Base-by-base conservation (phyloP, 2,113 vertebrate species). In the Larimichthys crocea region DNA sequence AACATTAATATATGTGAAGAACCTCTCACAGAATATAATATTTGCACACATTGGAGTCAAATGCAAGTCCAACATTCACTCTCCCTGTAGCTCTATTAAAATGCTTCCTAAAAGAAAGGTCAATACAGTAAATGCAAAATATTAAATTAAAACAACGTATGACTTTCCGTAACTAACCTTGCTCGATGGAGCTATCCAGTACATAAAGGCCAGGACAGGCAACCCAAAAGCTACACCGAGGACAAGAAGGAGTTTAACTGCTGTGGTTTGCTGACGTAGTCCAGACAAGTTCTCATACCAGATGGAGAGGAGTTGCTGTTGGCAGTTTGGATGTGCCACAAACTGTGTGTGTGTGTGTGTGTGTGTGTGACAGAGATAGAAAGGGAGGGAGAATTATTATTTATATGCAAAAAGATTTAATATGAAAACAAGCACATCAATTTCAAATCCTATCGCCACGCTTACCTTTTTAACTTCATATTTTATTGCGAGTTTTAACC, bases 281-380 rank as follows among this genome's bases (percentile, higher is more conserved):
- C 97, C 97, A 0, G 97, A 97, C 44, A 98, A 84, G 78, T 99
- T 98, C 93, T 98, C 97, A 2, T 99, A 99, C 98, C 98, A 99
- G 80, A 98, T 99, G 56, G 97, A 98, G 1, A 98, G 96, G 53
- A 99, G 98, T 4, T 98, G 97, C 79, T 99, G 98, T 52, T 99
- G 98, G 89, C 98, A 99, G 93, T 99, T 99, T 42, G 98, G 98
- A 91, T 99, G 98, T 50, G 98, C 98, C 80, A 99, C 97, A 89
- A 99, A 99, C 98, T 99, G 63, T 50, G 59, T 29, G 29, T 46
- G 52, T 1, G 9, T 42, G 40, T n/a, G n/a, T n/a, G n/a, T n/a
- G n/a, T n/a, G 76, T 57, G 56, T 35, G 26, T 24, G 55, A 12
- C n/a, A 19, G 35, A 42, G 10, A 62, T 4, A 40, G 35, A 70